phyloP scores from a whole-genome alignment of 2,888 invertebrate species.

The Ceriagrion tenellum region DNA sequence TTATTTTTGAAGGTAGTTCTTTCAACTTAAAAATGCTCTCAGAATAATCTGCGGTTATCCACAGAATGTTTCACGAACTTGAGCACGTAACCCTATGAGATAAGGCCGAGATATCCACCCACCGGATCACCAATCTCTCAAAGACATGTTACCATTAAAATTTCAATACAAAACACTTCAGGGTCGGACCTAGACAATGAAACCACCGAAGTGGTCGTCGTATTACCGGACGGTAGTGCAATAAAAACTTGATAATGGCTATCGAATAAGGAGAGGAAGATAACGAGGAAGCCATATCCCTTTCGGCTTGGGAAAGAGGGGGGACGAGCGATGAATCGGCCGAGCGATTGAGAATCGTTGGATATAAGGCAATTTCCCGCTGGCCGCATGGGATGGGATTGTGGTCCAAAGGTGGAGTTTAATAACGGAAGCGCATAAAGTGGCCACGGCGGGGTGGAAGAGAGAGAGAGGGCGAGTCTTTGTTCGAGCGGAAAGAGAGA shows the following conservation, averaged over 20 bases:
- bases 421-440: slow-evolving; percentile 36
- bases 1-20: no score
- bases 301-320: neutral
- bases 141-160: neutral
- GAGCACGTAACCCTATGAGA: no score
- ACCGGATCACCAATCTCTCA: neutral
- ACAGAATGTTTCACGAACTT: no score
- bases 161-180: neutral
- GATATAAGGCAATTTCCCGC: neutral
- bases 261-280: neutral
- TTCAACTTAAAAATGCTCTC: no score
- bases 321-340: neutral
- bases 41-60: no score
- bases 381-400: neutral
- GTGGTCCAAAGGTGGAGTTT: slow-evolving; percentile 29
- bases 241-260: slow-evolving; percentile 19
- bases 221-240: neutral
- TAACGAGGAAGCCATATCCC: neutral
- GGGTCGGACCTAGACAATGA: neutral
- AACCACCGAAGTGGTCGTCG: neutral
- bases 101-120: neutral
- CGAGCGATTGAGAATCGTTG: neutral
- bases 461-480: neutral
- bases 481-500: neutral
- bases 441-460: slow-evolving; percentile 19